These are phyloP conservation scores for Rhinolophus ferrumequinum DNA, from an alignment of 2,113 vertebrate species.

Conservation along the genomic window DNA sequence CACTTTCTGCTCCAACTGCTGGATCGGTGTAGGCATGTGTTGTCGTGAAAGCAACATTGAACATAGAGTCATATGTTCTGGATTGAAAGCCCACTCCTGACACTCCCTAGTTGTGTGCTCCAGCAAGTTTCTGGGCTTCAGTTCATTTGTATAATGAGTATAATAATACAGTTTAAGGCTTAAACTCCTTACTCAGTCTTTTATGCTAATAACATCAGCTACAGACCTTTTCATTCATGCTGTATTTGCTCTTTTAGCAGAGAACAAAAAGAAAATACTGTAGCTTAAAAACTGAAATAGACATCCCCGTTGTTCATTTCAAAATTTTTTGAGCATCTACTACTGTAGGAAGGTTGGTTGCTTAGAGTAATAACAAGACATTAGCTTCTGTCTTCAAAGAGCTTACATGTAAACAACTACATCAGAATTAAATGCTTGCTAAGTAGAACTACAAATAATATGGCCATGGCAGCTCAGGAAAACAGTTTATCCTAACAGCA, in stretches of 20 bases:
- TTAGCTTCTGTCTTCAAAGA: slow-evolving; percentile 25
- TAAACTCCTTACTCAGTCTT: neutral
- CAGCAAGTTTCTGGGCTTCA: neutral
- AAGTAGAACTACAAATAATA: neutral
- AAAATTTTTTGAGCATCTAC: neutral
- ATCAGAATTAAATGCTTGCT: slow-evolving; percentile 13
- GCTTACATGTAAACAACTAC: neutral
- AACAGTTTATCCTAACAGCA: neutral
- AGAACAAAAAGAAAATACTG: neutral
- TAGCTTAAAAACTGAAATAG: neutral
- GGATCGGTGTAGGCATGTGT: neutral
- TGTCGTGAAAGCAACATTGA: neutral
- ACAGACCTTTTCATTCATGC: neutral
- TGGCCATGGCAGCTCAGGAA: neutral
- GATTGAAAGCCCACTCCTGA: neutral
- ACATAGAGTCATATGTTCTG: neutral
- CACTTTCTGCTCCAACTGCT: neutral
- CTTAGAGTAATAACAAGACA: slow-evolving; percentile 21
- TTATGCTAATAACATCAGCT: neutral
- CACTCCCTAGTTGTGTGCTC: neutral
- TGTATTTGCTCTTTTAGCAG: neutral
- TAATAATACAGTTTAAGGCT: neutral
- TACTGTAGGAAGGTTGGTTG: neutral
- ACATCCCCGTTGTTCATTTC: neutral
- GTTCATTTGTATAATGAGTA: neutral